Conservation (phyloP, 1,140 invertebrate genomes). For the Euwallacea similis region DNA sequence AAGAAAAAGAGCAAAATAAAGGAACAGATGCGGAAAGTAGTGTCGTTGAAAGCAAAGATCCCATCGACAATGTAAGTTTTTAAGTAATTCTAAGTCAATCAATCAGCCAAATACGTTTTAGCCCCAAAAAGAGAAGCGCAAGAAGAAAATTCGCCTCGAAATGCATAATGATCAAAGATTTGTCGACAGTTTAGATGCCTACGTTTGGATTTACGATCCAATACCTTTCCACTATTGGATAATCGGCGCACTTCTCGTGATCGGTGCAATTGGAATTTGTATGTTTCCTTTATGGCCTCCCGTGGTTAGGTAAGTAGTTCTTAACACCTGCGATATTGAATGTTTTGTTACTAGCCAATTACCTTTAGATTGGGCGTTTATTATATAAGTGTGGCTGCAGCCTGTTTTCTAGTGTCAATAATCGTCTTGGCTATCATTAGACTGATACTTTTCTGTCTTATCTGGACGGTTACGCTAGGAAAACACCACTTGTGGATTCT, state of each 20-base stretch:
- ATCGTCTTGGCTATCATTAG: conserved; percentile 86
- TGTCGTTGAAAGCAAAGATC: conserved; percentile 48
- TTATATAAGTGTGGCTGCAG: conserved; percentile 92
- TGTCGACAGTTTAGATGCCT: conserved; percentile 91
- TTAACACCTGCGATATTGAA: neutral
- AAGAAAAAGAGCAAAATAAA: conserved; percentile 48
- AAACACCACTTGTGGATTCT: conserved; percentile 95
- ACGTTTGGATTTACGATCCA: conserved; percentile 99
- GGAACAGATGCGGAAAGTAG: conserved; percentile 52
- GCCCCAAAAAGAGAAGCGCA: conserved; percentile 63
- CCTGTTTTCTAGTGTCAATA: conserved; percentile 92
- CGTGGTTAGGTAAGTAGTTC: conserved; percentile 69
- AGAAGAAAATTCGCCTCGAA: conserved; percentile 79
- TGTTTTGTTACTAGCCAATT: no score
- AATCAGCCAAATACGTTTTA: conserved; percentile 37
- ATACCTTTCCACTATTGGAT: conserved; percentile 96
- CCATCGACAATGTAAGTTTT: conserved; percentile 23
- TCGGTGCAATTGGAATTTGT: conserved; percentile 94
- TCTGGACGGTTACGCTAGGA: conserved; percentile 89
- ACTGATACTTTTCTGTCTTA: conserved; percentile 86
- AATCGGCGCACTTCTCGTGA: conserved; percentile 86
- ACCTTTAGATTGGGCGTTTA: conserved; percentile 84
- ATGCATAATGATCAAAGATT: conserved; percentile 96
- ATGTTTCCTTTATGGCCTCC: conserved; percentile 98
- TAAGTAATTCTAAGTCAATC: conserved; percentile 11